Evolutionary conservation across 1,140 invertebrate genomes (phyloP), one percentile per base, ranked within the genome.

Genomic region (Drosophila asahinai): DNA sequence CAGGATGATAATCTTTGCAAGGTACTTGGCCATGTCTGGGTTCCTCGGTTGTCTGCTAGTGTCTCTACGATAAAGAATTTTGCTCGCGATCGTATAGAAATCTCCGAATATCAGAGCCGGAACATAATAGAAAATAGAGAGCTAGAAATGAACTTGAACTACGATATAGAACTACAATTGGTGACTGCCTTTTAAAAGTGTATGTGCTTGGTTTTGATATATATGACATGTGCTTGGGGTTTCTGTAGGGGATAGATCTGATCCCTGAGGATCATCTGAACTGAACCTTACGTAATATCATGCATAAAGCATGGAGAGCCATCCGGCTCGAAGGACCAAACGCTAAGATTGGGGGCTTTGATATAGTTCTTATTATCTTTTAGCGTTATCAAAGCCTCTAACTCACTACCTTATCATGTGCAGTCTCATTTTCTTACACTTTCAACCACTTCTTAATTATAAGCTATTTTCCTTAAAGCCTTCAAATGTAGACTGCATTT

Each of bases 1-100:
- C 36, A 78, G 66, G 0, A 68, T 8, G 0, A 84, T 30, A n/a
- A 87, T 83, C 17, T 71, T 55, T 8, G 60, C 81, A 6, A 87
- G 40, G 14, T 87, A 64, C 12, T 73, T 70, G 7, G 83, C 83
- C 83, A 86, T 82, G 36, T 22, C 11, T 49, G 11, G 19, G 25
- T 49, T 47, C 33, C 14, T 25, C n/a, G 0, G 33, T 54, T 47
- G 38, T 17, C 48, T 47, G 48, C 14, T 42, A 45, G 63, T 68
- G 48, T 54, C 22, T 38, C 48, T 33, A 55, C 40, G 38, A 71
- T 57, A 8, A 14, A 33, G 38, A 71, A 71, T 71, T 71, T 71
- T 57, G 67, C 17, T 17, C 17, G 17, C 40, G 48, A 47, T 40
- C 45, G 33, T 47, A 6, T 55, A 30, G 40, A 68, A 66, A n/a